Evolutionary conservation across 2,888 invertebrate genomes (phyloP), one percentile per base, ranked within the genome.

Genomic region (Eremobia ochroleuca): DNA sequence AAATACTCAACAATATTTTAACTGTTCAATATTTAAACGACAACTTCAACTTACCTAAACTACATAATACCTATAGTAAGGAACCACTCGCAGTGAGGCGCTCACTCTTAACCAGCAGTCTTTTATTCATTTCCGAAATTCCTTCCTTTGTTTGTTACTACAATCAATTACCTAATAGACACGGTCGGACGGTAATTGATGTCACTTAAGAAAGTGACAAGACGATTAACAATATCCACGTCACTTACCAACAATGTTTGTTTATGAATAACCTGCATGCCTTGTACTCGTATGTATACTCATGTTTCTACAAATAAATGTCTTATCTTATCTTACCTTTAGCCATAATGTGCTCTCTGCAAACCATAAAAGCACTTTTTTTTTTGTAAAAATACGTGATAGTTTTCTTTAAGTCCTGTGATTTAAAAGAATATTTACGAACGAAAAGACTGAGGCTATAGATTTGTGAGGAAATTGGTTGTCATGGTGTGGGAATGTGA

Each of bases 51-150:
- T 34, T 11, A 37, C 37, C 13, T 34, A 28, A 15, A 70, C 43
- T 70, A 58, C 13, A 49, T 64, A 46, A 18, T 34, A n/a, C 31
- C 8, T 18, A 31, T 13, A 13, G 31, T 34, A 64, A n/a, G 18
- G 34, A 18, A 70, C 5, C 18, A 43, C 15, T 43, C 15, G 21
- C 18, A 52, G 15, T 34, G 4, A 61, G 18, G 28, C 6, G 21
- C 34, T 9, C 3, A 46, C 2, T 61, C 40, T 43, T 18, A 34
- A 55, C 9, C 5, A 28, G 28, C 15, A 49, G 28, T 67, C 13
- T 46, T n/a, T n/a, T n/a, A n/a, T n/a, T n/a, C n/a, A 46, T 9
- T 55, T 28, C 13, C 46, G 18, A 64, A 75, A 76, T 70, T 70
- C 34, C 21, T 43, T 5, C 1, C 15, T 62, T 52, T 52, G 15